phyloP scores from a whole-genome alignment of 2,113 vertebrate species.

The Echinops telfairi region DNA sequence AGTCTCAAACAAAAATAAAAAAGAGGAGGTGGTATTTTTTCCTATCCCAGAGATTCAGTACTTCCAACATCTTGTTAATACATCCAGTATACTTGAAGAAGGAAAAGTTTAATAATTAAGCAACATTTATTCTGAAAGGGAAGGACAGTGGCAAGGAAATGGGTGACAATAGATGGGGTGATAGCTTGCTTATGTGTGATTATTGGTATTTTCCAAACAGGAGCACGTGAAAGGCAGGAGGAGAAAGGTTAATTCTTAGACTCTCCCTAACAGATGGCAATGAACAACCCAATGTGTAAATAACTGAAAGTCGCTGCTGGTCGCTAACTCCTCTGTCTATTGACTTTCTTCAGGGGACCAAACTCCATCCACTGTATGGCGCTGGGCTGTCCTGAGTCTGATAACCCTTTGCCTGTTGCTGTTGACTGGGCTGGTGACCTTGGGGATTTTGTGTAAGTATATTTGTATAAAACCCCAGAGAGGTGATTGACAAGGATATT shows the following conservation, averaged over 20 bases:
- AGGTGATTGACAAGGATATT: not conserved
- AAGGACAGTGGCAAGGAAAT: not conserved
- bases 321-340: not conserved
- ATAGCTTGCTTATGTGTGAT: fast-evolving
- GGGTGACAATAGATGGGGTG: fast-evolving
- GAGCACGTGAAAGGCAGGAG: not conserved
- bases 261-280: not conserved
- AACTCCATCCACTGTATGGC: not conserved
- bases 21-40: not conserved
- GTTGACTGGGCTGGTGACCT: constrained; percentile 60
- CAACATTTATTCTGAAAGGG: not conserved
- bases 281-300: not conserved
- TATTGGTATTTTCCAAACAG: not conserved
- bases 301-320: not conserved
- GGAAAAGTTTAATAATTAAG: not conserved
- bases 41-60: not conserved
- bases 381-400: constrained; percentile 45
- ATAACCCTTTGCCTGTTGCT: constrained; percentile 63
- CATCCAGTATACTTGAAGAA: not conserved
- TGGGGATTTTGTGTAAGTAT: constrained; percentile 74
- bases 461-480: not conserved
- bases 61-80: not conserved
- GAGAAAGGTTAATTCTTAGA: not conserved
- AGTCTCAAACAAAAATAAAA: not conserved
- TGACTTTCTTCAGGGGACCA: not conserved